Conservation (phyloP, 53 echinoderm and acorn worm species). For the Paracentrotus lividus region DNA sequence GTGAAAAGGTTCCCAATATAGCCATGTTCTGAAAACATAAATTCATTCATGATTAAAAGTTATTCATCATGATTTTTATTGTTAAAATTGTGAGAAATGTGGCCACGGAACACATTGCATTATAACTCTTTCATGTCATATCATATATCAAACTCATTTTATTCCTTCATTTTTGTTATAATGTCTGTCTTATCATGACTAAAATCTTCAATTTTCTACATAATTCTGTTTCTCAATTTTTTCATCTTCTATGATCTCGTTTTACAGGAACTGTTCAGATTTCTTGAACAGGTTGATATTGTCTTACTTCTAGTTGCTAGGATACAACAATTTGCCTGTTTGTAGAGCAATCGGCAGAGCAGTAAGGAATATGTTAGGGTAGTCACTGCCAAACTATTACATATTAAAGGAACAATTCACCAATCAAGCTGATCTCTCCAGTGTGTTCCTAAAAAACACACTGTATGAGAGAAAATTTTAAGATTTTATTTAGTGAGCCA, state of each 20-base stretch:
- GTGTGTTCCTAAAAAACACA: no score
- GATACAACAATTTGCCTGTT: neutral
- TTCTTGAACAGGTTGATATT: neutral
- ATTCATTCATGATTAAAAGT: no score
- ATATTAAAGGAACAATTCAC: no score
- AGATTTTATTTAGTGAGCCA: no score
- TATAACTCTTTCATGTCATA: no score
- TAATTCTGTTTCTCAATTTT: neutral
- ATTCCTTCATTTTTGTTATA: no score
- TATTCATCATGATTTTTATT: neutral
- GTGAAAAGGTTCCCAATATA: no score
- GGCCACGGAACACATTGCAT: neutral
- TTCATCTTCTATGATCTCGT: neutral
- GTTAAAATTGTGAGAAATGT: neutral
- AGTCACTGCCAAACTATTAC: neutral
- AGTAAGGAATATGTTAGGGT: neutral
- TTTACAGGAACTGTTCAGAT: neutral
- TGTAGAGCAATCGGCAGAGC: neutral
- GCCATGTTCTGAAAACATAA: no score
- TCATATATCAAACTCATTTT: no score
- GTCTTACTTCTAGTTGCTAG: neutral
- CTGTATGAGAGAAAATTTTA: no score
- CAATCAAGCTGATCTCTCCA: no score
- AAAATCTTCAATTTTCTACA: neutral
- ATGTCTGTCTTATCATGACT: neutral